Evolutionary conservation across 1,140 invertebrate genomes (phyloP), one percentile per base, ranked within the genome.

Genomic region (Diabrotica undecimpunctata): DNA sequence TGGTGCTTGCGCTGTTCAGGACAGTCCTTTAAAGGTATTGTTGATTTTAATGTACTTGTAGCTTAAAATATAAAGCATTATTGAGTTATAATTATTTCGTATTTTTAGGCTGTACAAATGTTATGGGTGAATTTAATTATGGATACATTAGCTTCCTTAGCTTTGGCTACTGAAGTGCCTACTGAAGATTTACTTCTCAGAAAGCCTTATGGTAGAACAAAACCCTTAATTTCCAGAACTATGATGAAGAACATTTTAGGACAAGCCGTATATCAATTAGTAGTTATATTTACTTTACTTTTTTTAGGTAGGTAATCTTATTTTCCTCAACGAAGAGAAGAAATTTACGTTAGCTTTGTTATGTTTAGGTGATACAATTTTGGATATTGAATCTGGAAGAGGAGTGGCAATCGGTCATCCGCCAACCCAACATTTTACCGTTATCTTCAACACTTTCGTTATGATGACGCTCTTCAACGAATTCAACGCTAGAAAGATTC

Each of bases 401-500:
- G 84, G 84, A 52, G 82, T 82, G 25, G 83, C 86, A 65, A 76
- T 90, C 39, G 86, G 87, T 72, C 81, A 89, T 25, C 90, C 90
- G 67, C 95, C 96, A 46, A 90, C 93, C 50, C 89, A 95, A 82
- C 97, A 99, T 83, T 99, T 99, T 82, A 99, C 97, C 8, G 92
- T 99, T 75, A 98, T 99, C 77, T 99, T 99, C 84, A 99, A 99
- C 83, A 93, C 96, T 12, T 99, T 99, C 83, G 97, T 99, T 59
- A 96, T 99, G 94, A 99, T 99, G 97, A 99, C 97, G 14, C 85
- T 99, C 41, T 99, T 98, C 85, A 99, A 99, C 86, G 97, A 99
- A 85, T 96, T 99, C 77, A 99, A 99, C 84, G 95, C 97, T 53
- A 86, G 97, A 73, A 99, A 99, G 88, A 99, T 99, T 78, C 97